These are phyloP conservation scores for Drosophila subobscura DNA, from an alignment of 1,140 invertebrate species.

Conservation along the genomic window DNA sequence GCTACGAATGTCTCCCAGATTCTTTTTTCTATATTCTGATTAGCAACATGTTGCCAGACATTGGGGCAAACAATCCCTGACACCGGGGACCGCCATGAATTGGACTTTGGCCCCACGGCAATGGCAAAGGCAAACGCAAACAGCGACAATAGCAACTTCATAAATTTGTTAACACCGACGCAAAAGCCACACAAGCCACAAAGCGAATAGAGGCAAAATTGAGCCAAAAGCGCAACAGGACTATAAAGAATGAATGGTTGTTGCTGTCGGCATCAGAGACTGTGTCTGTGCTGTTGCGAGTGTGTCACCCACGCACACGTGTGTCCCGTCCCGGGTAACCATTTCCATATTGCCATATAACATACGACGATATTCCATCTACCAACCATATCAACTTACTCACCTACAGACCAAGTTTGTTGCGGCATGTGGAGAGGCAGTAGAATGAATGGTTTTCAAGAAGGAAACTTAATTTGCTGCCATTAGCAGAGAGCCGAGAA, in stretches of 20 bases:
- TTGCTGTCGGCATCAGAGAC: constrained; percentile 20
- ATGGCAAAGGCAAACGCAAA: constrained; percentile 42
- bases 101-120: constrained; percentile 54
- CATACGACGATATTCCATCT: constrained; percentile 1
- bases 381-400: constrained; percentile 47
- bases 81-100: constrained; percentile 52
- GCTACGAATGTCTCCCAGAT: constrained; percentile 43
- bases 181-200: constrained; percentile 14
- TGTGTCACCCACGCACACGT: constrained; percentile 61
- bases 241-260: constrained; percentile 58
- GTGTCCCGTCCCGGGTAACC: constrained; percentile 14
- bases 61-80: constrained; percentile 34
- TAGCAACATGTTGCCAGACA: constrained; percentile 42
- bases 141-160: constrained; percentile 39
- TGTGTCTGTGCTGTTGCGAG: constrained; percentile 14
- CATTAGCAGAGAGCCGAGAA: constrained; percentile 40
- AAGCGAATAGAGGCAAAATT: constrained; percentile 23
- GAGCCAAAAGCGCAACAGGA: constrained; percentile 57
- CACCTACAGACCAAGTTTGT: constrained; percentile 34
- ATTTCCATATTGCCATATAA: constrained; percentile 20
- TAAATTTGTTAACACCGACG: constrained; percentile 61
- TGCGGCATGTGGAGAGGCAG: not conserved
- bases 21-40: constrained; percentile 8
- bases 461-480: constrained; percentile 50
- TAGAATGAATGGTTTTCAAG: not conserved